phyloP scores from a whole-genome alignment of 2,113 vertebrate genomes.

The Potamarius usumacintae region DNA sequence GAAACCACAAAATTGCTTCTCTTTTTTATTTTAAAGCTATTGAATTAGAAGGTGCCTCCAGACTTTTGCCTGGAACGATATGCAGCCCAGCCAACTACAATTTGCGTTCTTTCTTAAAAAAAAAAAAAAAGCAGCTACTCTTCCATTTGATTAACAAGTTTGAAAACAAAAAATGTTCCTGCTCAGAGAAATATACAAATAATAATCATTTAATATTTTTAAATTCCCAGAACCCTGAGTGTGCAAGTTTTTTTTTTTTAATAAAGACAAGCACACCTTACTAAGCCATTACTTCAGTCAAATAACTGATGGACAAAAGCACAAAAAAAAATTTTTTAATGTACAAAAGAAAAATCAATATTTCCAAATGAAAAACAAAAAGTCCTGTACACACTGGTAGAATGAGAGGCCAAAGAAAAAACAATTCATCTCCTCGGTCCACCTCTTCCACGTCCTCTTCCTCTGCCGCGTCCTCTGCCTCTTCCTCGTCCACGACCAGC shows the following conservation, averaged over 20 bases:
- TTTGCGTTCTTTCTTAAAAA: too few relatives aligned
- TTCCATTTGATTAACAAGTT: neutral
- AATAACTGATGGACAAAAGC: constrained; percentile 8
- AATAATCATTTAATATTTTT: neutral
- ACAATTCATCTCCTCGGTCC: constrained; percentile 88
- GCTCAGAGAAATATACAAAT: neutral
- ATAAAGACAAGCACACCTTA: neutral
- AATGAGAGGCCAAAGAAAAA: constrained; percentile 36
- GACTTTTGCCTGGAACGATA: too few relatives aligned
- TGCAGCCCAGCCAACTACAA: neutral
- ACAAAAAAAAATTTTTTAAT: constrained; percentile 65
- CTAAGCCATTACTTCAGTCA: neutral
- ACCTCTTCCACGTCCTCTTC: constrained; percentile 85
- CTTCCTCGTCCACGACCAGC: constrained; percentile 92
- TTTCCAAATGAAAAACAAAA: constrained; percentile 53
- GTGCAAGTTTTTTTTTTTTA: too few relatives aligned
- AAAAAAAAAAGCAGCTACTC: neutral
- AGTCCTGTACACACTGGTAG: constrained; percentile 79
- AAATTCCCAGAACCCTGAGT: neutral
- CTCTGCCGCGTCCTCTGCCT: constrained; percentile 88
- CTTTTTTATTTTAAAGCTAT: too few relatives aligned
- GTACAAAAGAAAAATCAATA: constrained; percentile 67
- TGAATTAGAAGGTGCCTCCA: too few relatives aligned
- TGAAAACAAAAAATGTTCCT: neutral
- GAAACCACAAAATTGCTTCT: too few relatives aligned